Evolutionary conservation across 1,140 invertebrate genomes (phyloP).

Genomic region (Teleogryllus occipitalis): DNA sequence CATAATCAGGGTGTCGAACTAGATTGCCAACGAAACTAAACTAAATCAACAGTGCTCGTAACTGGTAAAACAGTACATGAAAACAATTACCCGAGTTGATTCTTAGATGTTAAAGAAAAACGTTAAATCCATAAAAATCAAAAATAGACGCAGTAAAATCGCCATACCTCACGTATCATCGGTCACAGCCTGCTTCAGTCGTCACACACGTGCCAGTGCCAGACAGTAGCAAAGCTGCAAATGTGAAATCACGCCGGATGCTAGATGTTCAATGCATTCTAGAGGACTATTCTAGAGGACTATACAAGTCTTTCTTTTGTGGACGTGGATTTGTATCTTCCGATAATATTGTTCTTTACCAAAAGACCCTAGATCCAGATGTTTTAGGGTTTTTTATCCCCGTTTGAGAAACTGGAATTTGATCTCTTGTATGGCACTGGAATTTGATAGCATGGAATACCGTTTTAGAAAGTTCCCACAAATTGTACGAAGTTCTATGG

Average conservation of each 20-base stretch:
- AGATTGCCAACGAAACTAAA: background rate
- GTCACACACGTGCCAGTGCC: background rate
- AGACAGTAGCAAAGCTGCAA: background rate
- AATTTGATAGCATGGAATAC: no score
- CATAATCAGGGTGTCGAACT: background rate
- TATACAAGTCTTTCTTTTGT: no score
- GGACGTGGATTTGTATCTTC: no score
- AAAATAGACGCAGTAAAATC: background rate
- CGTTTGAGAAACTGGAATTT: no score
- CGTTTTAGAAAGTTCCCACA: no score
- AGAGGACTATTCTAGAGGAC: no score
- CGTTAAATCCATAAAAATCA: background rate
- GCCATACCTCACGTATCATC: background rate
- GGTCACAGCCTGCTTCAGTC: background rate
- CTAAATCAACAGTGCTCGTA: background rate
- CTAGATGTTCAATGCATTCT: no score
- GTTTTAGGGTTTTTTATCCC: no score
- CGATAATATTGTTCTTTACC: no score
- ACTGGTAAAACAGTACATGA: background rate
- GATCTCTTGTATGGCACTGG: no score
- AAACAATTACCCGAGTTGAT: background rate
- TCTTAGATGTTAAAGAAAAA: background rate
- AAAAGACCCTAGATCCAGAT: no score
- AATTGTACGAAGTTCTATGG: no score
- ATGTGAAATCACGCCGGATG: background rate